Percentiles rank a stretch among this genome's conserved stretches.
Evolutionary conservation across 2,888 invertebrate genomes (phyloP).

Genomic region (Venustoraphidia nigricollis): DNA sequence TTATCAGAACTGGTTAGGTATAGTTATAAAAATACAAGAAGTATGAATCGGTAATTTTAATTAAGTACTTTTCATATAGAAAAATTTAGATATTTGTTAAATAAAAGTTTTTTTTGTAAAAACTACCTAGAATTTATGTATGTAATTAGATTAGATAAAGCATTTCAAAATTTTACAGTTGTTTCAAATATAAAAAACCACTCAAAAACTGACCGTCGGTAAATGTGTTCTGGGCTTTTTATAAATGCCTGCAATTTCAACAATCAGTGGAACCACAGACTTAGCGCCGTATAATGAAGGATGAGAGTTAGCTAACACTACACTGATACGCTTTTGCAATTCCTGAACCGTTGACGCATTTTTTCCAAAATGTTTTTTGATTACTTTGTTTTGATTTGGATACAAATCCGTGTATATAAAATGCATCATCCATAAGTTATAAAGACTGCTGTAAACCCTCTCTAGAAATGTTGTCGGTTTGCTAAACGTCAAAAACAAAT

Average conservation of each 20-base stretch:
- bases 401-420: constrained; percentile 3
- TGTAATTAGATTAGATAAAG: no score
- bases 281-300: constrained; percentile 20
- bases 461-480: background rate
- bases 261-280: constrained; percentile 24
- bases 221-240: constrained; percentile 21
- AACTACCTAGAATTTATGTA: no score
- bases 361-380: constrained; percentile 9
- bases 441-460: background rate
- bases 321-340: constrained; percentile 16
- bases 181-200: no score
- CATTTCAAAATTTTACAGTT: no score
- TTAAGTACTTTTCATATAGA: no score
- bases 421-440: constrained; percentile 4
- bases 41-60: no score
- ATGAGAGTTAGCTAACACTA: constrained; percentile 25
- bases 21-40: no score
- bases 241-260: constrained; percentile 26
- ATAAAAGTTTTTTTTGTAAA: no score
- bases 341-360: constrained; percentile 6
- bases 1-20: no score
- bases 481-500: constrained; percentile 1
- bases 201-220: constrained; percentile 19
- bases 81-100: no score
- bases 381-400: constrained; percentile 8